Percentiles rank a stretch among this genome's conserved stretches.
These are phyloP conservation scores for Dolichomitus sp. DNA, from an alignment of 2,888 invertebrate genomes.

Conservation along the genomic window DNA sequence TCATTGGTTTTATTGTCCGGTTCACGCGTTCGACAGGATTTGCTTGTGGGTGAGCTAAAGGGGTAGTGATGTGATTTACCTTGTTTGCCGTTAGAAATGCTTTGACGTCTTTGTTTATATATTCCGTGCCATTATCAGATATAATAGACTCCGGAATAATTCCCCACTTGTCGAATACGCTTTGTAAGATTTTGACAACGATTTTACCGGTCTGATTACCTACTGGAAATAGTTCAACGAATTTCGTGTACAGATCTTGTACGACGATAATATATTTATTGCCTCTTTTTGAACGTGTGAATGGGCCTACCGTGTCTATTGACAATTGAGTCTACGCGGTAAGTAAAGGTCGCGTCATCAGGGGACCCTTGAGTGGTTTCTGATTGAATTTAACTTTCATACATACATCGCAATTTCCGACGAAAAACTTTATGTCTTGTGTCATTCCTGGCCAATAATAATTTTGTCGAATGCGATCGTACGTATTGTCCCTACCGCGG, in stretches of 20 bases:
- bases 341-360: constrained; percentile 28
- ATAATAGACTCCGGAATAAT: constrained; percentile 12
- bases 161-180: constrained; percentile 35
- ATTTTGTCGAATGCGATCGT: constrained; percentile 44
- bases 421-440: constrained; percentile 28
- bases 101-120: constrained; percentile 38
- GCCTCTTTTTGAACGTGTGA: constrained; percentile 34
- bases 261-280: constrained; percentile 47
- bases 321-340: constrained; percentile 52
- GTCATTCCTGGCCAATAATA: constrained; percentile 55
- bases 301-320: constrained; percentile 36
- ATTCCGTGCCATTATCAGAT: constrained; percentile 35
- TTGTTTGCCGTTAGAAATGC: background rate
- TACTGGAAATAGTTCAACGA: constrained; percentile 41
- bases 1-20: constrained; percentile 46
- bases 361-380: constrained; percentile 21
- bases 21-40: constrained; percentile 24
- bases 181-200: constrained; percentile 9
- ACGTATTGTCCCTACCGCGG: constrained; percentile 55
- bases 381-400: constrained; percentile 48
- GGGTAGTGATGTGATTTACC: background rate
- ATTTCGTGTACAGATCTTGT: constrained; percentile 42
- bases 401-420: constrained; percentile 43
- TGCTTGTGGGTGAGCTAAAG: constrained; percentile 5
- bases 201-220: constrained; percentile 24